Base-by-base conservation (phyloP, 2,888 invertebrate species). In the Platypus cylindrus region DNA sequence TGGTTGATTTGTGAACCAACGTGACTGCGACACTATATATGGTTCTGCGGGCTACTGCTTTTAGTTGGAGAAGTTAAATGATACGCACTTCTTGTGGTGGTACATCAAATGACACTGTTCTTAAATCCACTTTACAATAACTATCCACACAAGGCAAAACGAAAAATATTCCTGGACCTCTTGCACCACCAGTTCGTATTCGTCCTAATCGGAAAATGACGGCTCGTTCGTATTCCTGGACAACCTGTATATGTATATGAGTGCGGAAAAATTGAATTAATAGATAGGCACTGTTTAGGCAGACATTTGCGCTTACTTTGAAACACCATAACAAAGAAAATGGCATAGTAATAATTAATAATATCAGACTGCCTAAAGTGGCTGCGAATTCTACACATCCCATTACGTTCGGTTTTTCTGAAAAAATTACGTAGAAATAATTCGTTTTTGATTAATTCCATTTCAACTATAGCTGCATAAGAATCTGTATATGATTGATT, bases 61-160 rank as follows among this genome's bases (percentile, higher is more conserved):
- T n/a, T n/a, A n/a, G n/a, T 15, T 23, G 16, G 17, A 4, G 25
- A 17, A 13, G 28, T 28, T 25, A 35, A 30, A 24, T 14, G 5
- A 27, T 33, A 45, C 43, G 56, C 59, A 93, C 89, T 71, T 94
- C 93, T 67, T 95, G 94, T 1, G 93, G 90, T 27, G 94, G 91
- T 1, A 95, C 91, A 64, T 94, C 91, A 56, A 94, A 95, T 0
- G 91, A 89, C 1, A 94, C 85, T 1, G 91, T 91, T 43, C 94
- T 72, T 37, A 94, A 66, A 62, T 95, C 94, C 25, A 95, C 87
- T 61, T 85, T 90, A 37, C 83, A 78, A 59, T 90, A 94, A 29
- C 78, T 81, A 57, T 93, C 94, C 35, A 94, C 82, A 61, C 94
- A 97, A 1, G 94, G 94, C 41, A 95, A 67, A 5, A 94, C 78